Evolutionary conservation across 2,113 vertebrate species (phyloP), one percentile per base, ranked within the genome.

Genomic region (Caracal caracal): DNA sequence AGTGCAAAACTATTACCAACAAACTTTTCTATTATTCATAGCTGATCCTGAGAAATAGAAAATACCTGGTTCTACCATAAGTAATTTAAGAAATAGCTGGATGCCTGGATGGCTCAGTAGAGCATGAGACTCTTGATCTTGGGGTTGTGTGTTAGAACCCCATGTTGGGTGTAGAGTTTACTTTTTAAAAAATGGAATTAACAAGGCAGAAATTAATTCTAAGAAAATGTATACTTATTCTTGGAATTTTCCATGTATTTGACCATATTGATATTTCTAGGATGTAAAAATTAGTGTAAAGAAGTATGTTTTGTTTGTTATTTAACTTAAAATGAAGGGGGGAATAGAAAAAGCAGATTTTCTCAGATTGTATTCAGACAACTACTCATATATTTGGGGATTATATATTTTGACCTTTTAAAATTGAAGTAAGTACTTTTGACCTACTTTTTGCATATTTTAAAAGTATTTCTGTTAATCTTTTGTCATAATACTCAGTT

Each of bases 321-420:
- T 76, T 30, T 76, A 47, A 63, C 43, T 96, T 94, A 93, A 83
- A 95, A 84, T 91, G 59, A 66, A 89, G 65, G 30, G 17, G 24
- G 17, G 37, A 81, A 70, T 56, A n/a, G 65, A 86, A 89, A 93
- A 96, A 53, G 22, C 35, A 59, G 15, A 89, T 84, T 93, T 96
- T 90, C 78, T 86, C 43, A 83, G 40, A 84, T 81, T 94, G 53
- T 85, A 65, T 89, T 95, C 79, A 93, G 19, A 88, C 16, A 82
- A 65, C 19, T 87, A 79, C 49, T 22, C 63, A 79, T 65, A 47
- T 84, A 89, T 90, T 94, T 95, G 37, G 15, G 79, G 28, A 82
- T 88, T 79, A 65, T 89, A 8, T 92, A 80, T 89, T 92, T 95
- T 82, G 35, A 35, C n/a, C 63, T 73, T 97, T 88, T 68, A 70